Percentiles rank a stretch among this genome's conserved stretches.
These are phyloP conservation scores for Camelus bactrianus DNA, from an alignment of 2,113 vertebrate genomes.

Conservation along the genomic window DNA sequence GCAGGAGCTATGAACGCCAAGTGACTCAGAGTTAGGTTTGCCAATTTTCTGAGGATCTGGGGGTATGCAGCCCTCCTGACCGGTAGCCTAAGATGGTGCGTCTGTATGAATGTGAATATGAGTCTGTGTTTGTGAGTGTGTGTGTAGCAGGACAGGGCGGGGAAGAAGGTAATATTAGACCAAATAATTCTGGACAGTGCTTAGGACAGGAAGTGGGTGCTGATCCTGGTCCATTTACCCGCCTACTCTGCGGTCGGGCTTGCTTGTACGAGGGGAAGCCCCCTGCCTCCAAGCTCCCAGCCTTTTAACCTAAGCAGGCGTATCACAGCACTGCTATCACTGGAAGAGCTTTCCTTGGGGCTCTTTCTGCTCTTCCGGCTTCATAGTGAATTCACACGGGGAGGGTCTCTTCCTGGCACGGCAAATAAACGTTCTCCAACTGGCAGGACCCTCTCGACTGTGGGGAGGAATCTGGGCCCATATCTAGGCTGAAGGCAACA, in stretches of 20 bases:
- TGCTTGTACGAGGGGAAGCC: neutral
- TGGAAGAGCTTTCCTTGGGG: neutral
- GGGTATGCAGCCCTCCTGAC: neutral
- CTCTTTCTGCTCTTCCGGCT: neutral
- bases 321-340: neutral
- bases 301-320: neutral
- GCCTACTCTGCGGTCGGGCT: neutral
- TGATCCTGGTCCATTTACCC: neutral
- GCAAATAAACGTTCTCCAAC: neutral
- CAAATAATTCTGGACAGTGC: neutral
- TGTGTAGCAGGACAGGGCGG: neutral
- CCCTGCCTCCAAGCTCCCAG: neutral
- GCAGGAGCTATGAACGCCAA: neutral
- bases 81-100: neutral
- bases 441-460: too few species aligned
- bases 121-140: neutral
- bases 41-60: neutral
- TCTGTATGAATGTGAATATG: neutral
- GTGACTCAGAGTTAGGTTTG: neutral
- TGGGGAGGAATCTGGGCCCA: too few species aligned
- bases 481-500: neutral
- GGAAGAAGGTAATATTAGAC: neutral
- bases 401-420: too few species aligned
- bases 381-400: rapidly evolving
- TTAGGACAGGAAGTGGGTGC: neutral